A percentile compares a stretch with the other conserved stretches of the same genome.
Evolutionary conservation across 1,140 invertebrate species (phyloP).

Genomic region (Liolophura sinensis): DNA sequence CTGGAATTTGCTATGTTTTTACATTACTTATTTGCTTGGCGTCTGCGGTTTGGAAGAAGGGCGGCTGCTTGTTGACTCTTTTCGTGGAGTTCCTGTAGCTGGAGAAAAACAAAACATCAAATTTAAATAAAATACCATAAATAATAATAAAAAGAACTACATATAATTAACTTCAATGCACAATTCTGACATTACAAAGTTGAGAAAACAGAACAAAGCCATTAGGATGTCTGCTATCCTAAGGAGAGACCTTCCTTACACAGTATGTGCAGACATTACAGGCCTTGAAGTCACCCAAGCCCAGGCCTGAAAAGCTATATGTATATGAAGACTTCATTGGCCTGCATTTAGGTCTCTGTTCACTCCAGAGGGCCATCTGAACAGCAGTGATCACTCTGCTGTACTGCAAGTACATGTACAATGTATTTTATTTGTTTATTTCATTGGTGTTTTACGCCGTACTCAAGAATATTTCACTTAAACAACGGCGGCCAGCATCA

Average conservation of each 20-base stretch:
- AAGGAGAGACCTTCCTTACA: not conserved
- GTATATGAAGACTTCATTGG: too few species aligned
- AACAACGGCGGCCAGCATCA: too few species aligned
- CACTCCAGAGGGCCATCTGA: too few species aligned
- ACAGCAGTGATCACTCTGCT: too few species aligned
- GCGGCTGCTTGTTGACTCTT: conserved; percentile 10
- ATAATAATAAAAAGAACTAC: not conserved
- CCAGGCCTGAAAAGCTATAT: too few species aligned
- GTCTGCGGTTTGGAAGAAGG: conserved; percentile 13
- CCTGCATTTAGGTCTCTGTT: too few species aligned
- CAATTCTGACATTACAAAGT: not conserved
- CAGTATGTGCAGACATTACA: not conserved
- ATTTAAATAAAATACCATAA: not conserved
- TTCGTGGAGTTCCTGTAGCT: conserved; percentile 22
- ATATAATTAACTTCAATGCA: not conserved
- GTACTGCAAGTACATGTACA: too few species aligned
- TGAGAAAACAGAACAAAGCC: not conserved
- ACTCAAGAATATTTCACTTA: too few species aligned
- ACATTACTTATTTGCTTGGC: not conserved
- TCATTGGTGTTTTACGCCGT: too few species aligned
- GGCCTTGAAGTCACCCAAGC: too few species aligned
- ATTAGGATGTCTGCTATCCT: not conserved
- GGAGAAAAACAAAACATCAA: conserved; percentile 5
- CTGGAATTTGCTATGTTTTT: too few species aligned
- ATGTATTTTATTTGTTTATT: too few species aligned